Conservation (phyloP, 2,888 invertebrate genomes). For the Rugalucina vietnamica region DNA sequence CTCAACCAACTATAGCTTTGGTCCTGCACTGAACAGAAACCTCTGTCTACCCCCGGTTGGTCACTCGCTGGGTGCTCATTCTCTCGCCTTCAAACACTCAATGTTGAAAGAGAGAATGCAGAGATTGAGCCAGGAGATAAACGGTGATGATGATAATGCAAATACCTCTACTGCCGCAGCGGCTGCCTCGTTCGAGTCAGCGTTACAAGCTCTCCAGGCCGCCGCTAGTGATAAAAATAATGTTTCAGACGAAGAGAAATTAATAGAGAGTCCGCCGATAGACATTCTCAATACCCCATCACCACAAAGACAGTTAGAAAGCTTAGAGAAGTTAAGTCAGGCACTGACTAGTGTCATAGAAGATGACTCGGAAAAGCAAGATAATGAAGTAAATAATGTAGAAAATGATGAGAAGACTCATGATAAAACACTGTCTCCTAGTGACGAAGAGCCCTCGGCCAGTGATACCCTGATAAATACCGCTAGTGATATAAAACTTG, state of each 20-base stretch:
- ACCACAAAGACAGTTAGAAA: constrained; percentile 46
- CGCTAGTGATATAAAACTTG: background rate
- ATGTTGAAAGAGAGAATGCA: constrained; percentile 54
- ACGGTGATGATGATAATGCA: constrained; percentile 23
- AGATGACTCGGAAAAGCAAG: constrained; percentile 54
- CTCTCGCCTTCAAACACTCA: constrained; percentile 54
- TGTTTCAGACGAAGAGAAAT: background rate
- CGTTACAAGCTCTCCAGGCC: constrained; percentile 42
- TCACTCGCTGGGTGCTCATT: constrained; percentile 65
- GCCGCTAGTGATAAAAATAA: background rate
- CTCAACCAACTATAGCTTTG: constrained; percentile 69
- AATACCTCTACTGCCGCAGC: constrained; percentile 38
- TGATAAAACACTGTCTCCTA: constrained; percentile 18
- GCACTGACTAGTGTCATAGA: constrained; percentile 68
- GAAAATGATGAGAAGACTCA: constrained; percentile 15
- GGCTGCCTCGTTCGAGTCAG: constrained; percentile 62
- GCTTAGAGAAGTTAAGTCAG: constrained; percentile 62
- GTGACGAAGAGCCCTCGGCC: background rate
- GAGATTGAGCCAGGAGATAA: constrained; percentile 50
- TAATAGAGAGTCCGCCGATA: constrained; percentile 23
- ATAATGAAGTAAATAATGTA: constrained; percentile 37
- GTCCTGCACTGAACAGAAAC: constrained; percentile 77
- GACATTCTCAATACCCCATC: constrained; percentile 31
- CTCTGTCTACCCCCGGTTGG: constrained; percentile 82
- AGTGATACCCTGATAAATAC: background rate